Percentiles rank a stretch among this genome's conserved stretches.
These are phyloP conservation scores for Pollicipes pollicipes DNA, from an alignment of 1,140 invertebrate species.

Conservation along the genomic window DNA sequence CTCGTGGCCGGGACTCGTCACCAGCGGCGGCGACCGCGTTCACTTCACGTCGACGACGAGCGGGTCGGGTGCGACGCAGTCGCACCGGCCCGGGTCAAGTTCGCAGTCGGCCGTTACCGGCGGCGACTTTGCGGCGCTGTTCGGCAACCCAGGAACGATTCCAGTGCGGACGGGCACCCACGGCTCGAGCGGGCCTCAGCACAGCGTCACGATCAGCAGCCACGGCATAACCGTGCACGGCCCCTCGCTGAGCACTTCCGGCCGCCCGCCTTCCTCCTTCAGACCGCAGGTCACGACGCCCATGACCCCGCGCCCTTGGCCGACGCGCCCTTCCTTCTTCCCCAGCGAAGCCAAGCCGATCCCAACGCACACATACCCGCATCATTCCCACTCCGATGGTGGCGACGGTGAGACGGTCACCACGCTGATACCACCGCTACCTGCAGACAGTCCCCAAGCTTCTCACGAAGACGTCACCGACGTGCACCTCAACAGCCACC, in stretches of 20 bases:
- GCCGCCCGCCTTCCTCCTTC: too few species aligned
- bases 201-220: neutral
- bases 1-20: neutral
- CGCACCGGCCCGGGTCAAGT: neutral
- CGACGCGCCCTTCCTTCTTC: neutral
- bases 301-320: neutral
- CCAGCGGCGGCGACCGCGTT: neutral
- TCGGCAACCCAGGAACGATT: neutral
- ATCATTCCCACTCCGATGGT: neutral
- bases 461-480: neutral
- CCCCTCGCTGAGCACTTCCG: neutral
- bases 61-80: too few species aligned
- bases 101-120: neutral
- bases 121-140: neutral
- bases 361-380: neutral
- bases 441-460: neutral
- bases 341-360: neutral
- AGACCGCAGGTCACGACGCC: neutral
- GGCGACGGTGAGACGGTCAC: too few species aligned
- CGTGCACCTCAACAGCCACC: neutral
- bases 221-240: neutral
- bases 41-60: too few species aligned
- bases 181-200: too few species aligned
- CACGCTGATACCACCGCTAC: too few species aligned
- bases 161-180: neutral